Conservation (phyloP, 2,797 vertebrate species). For the Acropternis orthonyx region DNA sequence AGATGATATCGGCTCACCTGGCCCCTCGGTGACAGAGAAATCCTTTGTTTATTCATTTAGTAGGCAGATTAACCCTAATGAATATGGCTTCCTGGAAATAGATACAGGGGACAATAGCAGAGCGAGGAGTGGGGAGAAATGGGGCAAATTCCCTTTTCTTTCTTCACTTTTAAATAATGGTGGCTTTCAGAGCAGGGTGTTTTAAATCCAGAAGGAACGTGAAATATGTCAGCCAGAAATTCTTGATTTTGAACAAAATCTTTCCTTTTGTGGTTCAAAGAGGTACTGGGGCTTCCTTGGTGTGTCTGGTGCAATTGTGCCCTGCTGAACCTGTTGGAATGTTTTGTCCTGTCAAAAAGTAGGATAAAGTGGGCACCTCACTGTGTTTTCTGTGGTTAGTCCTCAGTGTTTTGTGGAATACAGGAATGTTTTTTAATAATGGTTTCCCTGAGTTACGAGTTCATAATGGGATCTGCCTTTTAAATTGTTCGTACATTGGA, state of each 20-base stretch:
- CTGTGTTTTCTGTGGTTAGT: neutral
- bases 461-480: neutral
- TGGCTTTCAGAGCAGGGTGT: conserved; percentile 84
- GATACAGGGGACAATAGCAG: conserved; percentile 83
- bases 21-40: conserved; percentile 86
- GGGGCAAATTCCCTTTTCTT: conserved; percentile 87
- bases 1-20: conserved; percentile 96
- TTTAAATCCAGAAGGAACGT: conserved; percentile 87
- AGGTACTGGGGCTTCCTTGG: neutral
- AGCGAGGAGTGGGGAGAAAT: conserved; percentile 69
- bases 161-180: conserved; percentile 98
- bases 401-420: neutral
- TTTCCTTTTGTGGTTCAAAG: conserved; percentile 1
- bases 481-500: neutral
- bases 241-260: conserved; percentile 68
- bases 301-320: neutral
- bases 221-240: conserved; percentile 86
- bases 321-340: neutral
- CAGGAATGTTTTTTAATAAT: neutral
- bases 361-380: neutral
- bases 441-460: neutral
- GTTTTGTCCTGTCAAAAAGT: neutral
- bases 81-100: conserved; percentile 88
- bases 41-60: conserved; percentile 97
- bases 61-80: conserved; percentile 87